phyloP scores from a whole-genome alignment of 2,113 vertebrate genomes.

The Dicaeum eximium region DNA sequence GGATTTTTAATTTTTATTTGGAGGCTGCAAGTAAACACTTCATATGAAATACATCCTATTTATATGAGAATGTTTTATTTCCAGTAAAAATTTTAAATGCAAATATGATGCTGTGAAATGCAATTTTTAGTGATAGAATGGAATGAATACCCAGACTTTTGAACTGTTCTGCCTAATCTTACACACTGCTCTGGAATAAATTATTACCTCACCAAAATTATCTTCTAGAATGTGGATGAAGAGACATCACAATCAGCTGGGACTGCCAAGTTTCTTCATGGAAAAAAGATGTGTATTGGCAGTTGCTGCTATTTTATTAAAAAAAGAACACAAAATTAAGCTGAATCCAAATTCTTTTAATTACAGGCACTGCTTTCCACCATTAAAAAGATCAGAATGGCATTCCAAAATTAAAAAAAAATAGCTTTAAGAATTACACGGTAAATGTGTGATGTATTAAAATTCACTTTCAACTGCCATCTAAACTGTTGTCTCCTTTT shows the following conservation, averaged over 20 bases:
- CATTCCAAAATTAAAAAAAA: not conserved
- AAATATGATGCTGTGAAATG: not conserved
- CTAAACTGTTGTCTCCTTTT: not conserved
- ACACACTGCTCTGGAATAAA: not conserved
- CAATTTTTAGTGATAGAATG: not conserved
- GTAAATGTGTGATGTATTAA: not conserved
- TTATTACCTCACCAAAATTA: not conserved
- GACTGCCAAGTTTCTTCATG: slow-evolving; percentile 13
- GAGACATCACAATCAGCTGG: not conserved
- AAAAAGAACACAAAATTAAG: not conserved
- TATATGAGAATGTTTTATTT: not conserved
- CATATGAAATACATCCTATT: not conserved
- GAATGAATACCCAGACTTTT: not conserved
- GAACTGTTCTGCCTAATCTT: not conserved
- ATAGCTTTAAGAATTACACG: not conserved
- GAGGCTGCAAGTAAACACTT: not conserved
- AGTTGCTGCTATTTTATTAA: not conserved
- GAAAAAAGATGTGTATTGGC: not conserved
- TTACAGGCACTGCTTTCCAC: not conserved
- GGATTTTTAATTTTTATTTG: not conserved
- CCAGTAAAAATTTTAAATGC: not conserved
- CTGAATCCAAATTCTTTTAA: not conserved
- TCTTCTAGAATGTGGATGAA: not conserved
- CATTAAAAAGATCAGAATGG: not conserved
- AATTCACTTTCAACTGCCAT: not conserved